A percentile compares a stretch with the other conserved stretches of the same genome.
These are phyloP conservation scores for Drosophila aldrichi DNA, from an alignment of 2,888 invertebrate genomes.

Conservation along the genomic window DNA sequence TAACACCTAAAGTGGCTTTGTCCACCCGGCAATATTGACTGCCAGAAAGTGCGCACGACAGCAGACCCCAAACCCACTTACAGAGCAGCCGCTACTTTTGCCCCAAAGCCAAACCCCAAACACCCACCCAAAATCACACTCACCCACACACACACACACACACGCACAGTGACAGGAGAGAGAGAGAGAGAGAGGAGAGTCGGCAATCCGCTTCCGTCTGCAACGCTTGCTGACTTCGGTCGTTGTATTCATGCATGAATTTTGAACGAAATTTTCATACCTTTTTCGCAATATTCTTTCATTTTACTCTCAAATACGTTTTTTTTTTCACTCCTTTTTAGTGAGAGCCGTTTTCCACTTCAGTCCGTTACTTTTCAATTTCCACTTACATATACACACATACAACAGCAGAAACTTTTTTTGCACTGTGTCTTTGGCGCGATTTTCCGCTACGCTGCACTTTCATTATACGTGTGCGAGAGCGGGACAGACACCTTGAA, in stretches of 20 bases:
- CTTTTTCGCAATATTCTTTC: constrained; percentile 74
- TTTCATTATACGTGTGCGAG: constrained; percentile 69
- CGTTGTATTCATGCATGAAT: constrained; percentile 78
- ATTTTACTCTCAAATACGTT: constrained; percentile 31
- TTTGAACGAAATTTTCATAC: constrained; percentile 77
- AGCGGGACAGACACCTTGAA: constrained; percentile 33
- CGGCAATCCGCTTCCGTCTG: constrained; percentile 50
- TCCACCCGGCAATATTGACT: constrained; percentile 76
- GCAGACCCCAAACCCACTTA: constrained; percentile 56
- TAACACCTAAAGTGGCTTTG: constrained; percentile 80
- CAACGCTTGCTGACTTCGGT: constrained; percentile 43
- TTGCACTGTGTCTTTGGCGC: constrained; percentile 65
- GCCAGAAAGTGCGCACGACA: constrained; percentile 78
- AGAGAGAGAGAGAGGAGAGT: constrained; percentile 6
- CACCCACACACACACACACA: background rate
- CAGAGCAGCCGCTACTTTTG: constrained; percentile 14
- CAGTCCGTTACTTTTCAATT: constrained; percentile 79
- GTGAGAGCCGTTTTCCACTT: constrained; percentile 53
- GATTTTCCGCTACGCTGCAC: constrained; percentile 78
- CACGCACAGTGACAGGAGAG: background rate
- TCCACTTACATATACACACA: constrained; percentile 54
- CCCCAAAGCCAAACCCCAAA: constrained; percentile 3
- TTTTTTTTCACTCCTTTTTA: constrained; percentile 22
- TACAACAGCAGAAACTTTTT: constrained; percentile 36
- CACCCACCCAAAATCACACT: background rate